Conservation (phyloP, 53 echinoderm and acorn worm species). For the Henricia sp. region DNA sequence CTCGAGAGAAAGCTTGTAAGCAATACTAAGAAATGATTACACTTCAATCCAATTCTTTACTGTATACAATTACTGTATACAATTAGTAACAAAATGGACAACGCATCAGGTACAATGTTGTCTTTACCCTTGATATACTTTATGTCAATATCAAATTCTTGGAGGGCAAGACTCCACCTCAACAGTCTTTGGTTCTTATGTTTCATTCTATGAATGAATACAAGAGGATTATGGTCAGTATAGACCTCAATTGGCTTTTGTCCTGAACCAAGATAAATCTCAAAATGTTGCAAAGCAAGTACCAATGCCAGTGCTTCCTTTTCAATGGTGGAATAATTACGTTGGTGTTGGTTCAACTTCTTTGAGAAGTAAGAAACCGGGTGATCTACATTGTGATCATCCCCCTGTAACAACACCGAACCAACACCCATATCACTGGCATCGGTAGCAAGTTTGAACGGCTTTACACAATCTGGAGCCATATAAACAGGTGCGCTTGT, state of each 20-base stretch:
- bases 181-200: constrained; percentile 31
- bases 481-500: constrained; percentile 19
- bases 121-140: constrained; percentile 65
- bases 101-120: constrained; percentile 70
- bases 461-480: constrained; percentile 50
- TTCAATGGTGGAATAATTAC: constrained; percentile 74
- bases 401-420: constrained; percentile 34
- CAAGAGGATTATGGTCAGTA: constrained; percentile 56
- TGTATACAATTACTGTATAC: too few species aligned
- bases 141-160: constrained; percentile 59
- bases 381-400: constrained; percentile 1
- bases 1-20: too few species aligned
- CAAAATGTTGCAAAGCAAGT: constrained; percentile 61
- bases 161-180: constrained; percentile 59
- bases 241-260: constrained; percentile 2
- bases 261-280: constrained; percentile 43
- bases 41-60: too few species aligned
- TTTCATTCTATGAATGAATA: constrained; percentile 52
- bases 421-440: constrained; percentile 58
- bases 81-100: too few species aligned
- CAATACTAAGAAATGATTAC: too few species aligned
- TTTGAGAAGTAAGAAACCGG: constrained; percentile 53
- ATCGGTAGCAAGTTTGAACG: constrained; percentile 53
- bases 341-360: constrained; percentile 57
- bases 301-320: constrained; percentile 66